phyloP scores from a whole-genome alignment of 2,888 invertebrate genomes.

The Caenorhabditis drosophilae region DNA sequence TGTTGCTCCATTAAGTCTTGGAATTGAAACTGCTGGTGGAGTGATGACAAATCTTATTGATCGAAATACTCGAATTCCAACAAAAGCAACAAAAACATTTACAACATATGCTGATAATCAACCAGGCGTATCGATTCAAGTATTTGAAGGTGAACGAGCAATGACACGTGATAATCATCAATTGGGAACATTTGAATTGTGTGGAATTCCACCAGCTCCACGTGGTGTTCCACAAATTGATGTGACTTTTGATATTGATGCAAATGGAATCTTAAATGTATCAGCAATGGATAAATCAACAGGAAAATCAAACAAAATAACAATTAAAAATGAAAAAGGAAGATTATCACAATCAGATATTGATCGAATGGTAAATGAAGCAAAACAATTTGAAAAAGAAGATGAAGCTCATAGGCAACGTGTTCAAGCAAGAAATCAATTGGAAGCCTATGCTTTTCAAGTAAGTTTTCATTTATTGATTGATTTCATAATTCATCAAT shows the following conservation, averaged over 20 bases:
- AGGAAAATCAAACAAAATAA: conserved; percentile 61
- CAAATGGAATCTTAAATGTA: conserved; percentile 68
- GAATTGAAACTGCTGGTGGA: conserved; percentile 89
- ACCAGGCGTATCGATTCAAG: conserved; percentile 85
- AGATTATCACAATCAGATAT: conserved; percentile 90
- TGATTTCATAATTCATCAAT: too few relatives aligned
- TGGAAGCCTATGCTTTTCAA: conserved; percentile 80
- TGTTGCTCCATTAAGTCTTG: conserved; percentile 87
- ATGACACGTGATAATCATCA: conserved; percentile 72
- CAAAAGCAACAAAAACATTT: conserved; percentile 73
- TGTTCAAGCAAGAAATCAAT: conserved; percentile 81
- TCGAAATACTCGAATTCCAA: conserved; percentile 73
- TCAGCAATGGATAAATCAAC: conserved; percentile 65
- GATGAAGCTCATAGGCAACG: conserved; percentile 74
- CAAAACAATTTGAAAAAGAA: conserved; percentile 83
- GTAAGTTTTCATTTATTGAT: background rate
- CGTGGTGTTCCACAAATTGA: conserved; percentile 73
- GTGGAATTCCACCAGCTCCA: conserved; percentile 69
- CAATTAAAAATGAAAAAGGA: conserved; percentile 74
- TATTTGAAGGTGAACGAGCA: conserved; percentile 75
- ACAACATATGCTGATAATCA: conserved; percentile 92
- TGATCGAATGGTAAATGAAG: conserved; percentile 84
- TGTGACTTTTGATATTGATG: conserved; percentile 70
- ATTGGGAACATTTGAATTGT: conserved; percentile 70
- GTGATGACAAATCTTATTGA: conserved; percentile 90